phyloP scores from a whole-genome alignment of 53 echinoderm and acorn worm genomes.

The Holothuria leucospilota region DNA sequence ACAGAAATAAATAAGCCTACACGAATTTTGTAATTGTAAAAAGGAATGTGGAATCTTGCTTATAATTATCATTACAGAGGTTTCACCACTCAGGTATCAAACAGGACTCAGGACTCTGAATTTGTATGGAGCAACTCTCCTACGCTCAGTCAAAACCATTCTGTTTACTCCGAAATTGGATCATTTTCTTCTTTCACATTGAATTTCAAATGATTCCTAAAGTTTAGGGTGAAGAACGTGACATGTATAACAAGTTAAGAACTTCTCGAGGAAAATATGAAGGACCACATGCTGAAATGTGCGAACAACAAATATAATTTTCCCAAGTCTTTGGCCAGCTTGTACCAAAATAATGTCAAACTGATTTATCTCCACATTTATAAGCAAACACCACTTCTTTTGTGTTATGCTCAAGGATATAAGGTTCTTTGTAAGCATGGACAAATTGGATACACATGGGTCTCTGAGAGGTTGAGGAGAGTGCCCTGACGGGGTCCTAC shows the following conservation, averaged over 20 bases:
- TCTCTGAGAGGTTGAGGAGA: background rate
- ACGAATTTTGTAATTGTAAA: too few relatives aligned
- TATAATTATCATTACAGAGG: too few relatives aligned
- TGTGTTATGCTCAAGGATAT: background rate
- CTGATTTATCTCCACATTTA: conserved; percentile 28
- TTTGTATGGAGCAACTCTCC: too few relatives aligned
- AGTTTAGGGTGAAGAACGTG: background rate
- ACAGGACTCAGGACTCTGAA: too few relatives aligned
- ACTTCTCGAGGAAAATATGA: background rate
- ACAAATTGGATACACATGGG: conserved; percentile 28
- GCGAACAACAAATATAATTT: conserved; percentile 6
- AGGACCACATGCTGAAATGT: conserved; percentile 35
- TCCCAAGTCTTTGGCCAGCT: conserved; percentile 33
- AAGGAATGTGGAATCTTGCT: too few relatives aligned
- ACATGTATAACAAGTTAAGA: background rate
- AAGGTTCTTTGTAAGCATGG: background rate
- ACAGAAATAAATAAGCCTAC: too few relatives aligned
- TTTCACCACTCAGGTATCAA: too few relatives aligned
- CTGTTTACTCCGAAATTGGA: too few relatives aligned
- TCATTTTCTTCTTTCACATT: too few relatives aligned
- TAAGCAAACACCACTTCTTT: conserved; percentile 1
- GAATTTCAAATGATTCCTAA: too few relatives aligned
- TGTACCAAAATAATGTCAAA: conserved; percentile 26
- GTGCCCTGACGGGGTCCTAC: background rate
- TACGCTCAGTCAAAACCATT: too few relatives aligned